Conservation (phyloP, 2,888 invertebrate species). For the Parthenolecanium corni region DNA sequence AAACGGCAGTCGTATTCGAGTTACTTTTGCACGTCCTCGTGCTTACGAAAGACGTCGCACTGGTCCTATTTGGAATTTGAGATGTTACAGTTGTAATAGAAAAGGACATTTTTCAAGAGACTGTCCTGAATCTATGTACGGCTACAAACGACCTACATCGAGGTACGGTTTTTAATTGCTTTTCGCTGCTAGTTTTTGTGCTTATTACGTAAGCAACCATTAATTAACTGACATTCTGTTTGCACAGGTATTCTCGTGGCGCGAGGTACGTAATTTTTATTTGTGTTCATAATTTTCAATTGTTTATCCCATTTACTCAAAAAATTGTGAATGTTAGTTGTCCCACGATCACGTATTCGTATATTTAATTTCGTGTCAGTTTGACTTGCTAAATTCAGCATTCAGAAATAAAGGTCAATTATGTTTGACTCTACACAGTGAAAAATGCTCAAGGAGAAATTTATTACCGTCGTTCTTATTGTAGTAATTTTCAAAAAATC, state of each 20-base stretch:
- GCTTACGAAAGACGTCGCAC: constrained; percentile 31
- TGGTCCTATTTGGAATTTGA: constrained; percentile 30
- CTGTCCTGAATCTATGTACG: constrained; percentile 32
- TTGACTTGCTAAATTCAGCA: background rate
- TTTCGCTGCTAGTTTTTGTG: background rate
- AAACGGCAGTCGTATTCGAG: constrained; percentile 31
- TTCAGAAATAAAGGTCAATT: too few relatives aligned
- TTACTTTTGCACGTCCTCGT: constrained; percentile 32
- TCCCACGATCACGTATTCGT: background rate
- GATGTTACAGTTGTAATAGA: constrained; percentile 32
- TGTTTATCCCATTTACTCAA: background rate
- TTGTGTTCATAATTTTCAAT: background rate
- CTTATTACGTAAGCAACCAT: background rate
- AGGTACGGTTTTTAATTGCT: background rate
- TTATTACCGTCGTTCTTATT: too few relatives aligned
- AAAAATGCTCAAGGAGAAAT: too few relatives aligned
- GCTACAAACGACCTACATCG: constrained; percentile 30
- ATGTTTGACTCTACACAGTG: too few relatives aligned
- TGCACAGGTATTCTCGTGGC: constrained; percentile 17
- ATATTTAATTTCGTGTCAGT: background rate
- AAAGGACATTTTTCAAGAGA: constrained; percentile 32
- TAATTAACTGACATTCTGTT: background rate
- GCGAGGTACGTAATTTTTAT: constrained; percentile 5
- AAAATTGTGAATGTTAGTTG: background rate
- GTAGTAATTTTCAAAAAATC: too few relatives aligned